Conservation (phyloP, 1,140 invertebrate species). For the Pseudobourletiella spinata region DNA sequence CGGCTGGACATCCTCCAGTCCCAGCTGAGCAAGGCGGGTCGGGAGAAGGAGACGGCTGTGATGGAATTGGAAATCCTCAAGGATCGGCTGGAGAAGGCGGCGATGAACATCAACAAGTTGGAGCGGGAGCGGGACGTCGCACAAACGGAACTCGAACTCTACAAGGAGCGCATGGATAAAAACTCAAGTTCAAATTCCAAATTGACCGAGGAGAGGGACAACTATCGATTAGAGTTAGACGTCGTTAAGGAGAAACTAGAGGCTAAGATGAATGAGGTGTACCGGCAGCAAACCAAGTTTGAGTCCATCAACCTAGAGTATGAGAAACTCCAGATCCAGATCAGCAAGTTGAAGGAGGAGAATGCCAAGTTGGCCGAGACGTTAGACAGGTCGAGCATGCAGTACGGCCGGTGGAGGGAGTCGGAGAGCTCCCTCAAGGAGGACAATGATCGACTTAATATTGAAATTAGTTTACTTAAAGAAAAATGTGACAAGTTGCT, state of each 20-base stretch:
- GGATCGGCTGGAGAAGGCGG: constrained; percentile 78
- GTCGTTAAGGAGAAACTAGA: constrained; percentile 88
- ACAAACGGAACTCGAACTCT: constrained; percentile 69
- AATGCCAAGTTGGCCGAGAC: constrained; percentile 75
- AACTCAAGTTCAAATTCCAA: constrained; percentile 68
- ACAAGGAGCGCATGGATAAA: constrained; percentile 84
- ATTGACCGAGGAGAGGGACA: constrained; percentile 77
- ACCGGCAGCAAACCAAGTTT: constrained; percentile 74
- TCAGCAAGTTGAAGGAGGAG: constrained; percentile 72
- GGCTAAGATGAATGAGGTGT: constrained; percentile 51
- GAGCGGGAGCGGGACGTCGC: constrained; percentile 80
- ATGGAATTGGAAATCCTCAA: constrained; percentile 76
- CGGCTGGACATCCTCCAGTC: constrained; percentile 65
- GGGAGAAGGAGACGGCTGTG: constrained; percentile 70
- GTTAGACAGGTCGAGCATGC: constrained; percentile 72
- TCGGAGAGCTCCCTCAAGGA: constrained; percentile 82
- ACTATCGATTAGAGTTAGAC: constrained; percentile 78
- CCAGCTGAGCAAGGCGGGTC: constrained; percentile 68
- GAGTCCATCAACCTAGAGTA: constrained; percentile 74
- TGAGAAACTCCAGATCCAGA: constrained; percentile 69
- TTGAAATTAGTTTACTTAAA: constrained; percentile 72
- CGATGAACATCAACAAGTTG: constrained; percentile 70
- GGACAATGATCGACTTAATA: constrained; percentile 66
- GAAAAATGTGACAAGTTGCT: constrained; percentile 71
- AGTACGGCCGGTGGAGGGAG: constrained; percentile 74